phyloP scores from a whole-genome alignment of 1,140 invertebrate species.

The Dysdera silvatica region DNA sequence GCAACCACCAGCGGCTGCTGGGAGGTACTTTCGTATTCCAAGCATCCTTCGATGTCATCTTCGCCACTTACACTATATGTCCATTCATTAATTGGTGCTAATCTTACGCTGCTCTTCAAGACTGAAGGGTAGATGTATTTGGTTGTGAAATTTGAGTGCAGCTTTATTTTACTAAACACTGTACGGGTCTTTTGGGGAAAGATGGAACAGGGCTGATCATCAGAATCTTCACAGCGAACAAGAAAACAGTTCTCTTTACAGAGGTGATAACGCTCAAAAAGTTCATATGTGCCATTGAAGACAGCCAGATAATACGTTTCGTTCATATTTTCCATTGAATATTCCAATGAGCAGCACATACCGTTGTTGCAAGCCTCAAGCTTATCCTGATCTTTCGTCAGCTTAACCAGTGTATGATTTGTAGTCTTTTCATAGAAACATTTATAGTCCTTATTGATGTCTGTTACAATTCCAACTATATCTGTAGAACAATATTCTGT shows the following conservation, averaged over 20 bases:
- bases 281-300: conserved; percentile 3
- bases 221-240: conserved; percentile 2
- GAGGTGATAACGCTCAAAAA: conserved; percentile 9
- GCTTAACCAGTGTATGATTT: conserved; percentile 9
- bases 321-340: background rate
- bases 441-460: background rate
- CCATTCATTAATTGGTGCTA: background rate
- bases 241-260: conserved; percentile 28
- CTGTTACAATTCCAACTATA: background rate
- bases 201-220: background rate
- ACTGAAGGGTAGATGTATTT: conserved; percentile 5
- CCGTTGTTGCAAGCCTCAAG: conserved; percentile 28
- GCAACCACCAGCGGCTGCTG: background rate
- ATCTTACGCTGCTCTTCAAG: background rate
- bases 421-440: background rate
- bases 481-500: background rate
- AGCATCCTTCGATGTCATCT: background rate
- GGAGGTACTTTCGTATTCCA: background rate
- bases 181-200: conserved; percentile 5
- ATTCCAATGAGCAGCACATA: conserved; percentile 28
- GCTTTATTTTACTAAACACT: background rate
- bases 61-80: background rate
- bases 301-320: conserved; percentile 12
- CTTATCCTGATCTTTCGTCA: background rate
- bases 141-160: conserved; percentile 5